phyloP scores from a whole-genome alignment of 2,888 invertebrate species.

The Enchytraeus crypticus region DNA sequence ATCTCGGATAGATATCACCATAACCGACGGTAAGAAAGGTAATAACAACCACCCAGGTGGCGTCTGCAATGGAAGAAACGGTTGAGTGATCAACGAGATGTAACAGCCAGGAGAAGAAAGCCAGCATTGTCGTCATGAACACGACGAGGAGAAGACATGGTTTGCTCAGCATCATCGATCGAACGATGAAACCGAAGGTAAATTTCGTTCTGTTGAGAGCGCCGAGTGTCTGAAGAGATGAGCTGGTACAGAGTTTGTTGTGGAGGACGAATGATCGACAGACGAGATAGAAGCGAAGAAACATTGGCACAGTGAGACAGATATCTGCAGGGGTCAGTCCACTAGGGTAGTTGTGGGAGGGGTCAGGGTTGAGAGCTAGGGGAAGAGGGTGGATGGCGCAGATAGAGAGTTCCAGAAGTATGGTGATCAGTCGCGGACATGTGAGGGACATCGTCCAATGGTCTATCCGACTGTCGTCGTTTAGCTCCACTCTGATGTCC shows the following conservation, averaged over 20 bases:
- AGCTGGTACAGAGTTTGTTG: conserved; percentile 44
- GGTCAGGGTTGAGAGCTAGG: conserved; percentile 19
- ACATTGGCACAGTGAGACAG: conserved; percentile 44
- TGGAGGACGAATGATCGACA: conserved; percentile 45
- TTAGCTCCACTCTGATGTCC: conserved; percentile 41
- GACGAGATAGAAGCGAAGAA: conserved; percentile 40
- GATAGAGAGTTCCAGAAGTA: conserved; percentile 64
- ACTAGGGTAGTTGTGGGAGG: conserved; percentile 15
- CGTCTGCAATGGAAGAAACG: neutral
- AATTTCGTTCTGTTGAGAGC: conserved; percentile 92
- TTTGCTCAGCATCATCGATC: conserved; percentile 46
- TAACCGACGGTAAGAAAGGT: conserved; percentile 35
- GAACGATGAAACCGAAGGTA: conserved; percentile 60
- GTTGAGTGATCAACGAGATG: conserved; percentile 44
- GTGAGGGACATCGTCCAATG: conserved; percentile 43
- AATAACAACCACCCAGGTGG: neutral
- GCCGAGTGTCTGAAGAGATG: conserved; percentile 46
- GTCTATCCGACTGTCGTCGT: conserved; percentile 44
- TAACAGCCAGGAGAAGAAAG: conserved; percentile 45
- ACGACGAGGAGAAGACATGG: conserved; percentile 42
- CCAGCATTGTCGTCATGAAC: conserved; percentile 37
- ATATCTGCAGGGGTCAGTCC: conserved; percentile 34
- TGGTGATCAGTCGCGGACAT: conserved; percentile 29
- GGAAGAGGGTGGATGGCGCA: conserved; percentile 46
- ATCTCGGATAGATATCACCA: conserved; percentile 36